Conservation (phyloP, 2,113 vertebrate species). For the Entelurus aequoreus region DNA sequence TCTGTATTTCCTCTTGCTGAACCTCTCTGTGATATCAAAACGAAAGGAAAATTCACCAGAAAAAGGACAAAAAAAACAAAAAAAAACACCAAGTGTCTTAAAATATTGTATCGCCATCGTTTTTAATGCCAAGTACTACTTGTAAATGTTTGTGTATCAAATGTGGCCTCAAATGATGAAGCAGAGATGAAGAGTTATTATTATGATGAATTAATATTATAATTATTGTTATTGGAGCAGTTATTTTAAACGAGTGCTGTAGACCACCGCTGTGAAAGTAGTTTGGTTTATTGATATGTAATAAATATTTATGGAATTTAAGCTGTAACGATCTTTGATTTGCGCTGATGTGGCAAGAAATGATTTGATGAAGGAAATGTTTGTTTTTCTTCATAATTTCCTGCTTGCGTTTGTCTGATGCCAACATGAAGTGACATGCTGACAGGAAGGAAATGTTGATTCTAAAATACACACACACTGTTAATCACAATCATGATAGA, state of each 20-base stretch:
- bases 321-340: constrained; percentile 9
- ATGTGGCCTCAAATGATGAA: constrained; percentile 78
- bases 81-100: constrained; percentile 86
- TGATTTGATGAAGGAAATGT: background rate
- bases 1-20: constrained; percentile 79
- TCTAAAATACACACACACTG: too few species aligned
- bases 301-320: constrained; percentile 87
- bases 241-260: constrained; percentile 80
- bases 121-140: constrained; percentile 86
- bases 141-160: constrained; percentile 84
- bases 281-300: constrained; percentile 80
- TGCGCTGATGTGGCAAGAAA: background rate
- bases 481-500: too few species aligned
- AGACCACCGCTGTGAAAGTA: constrained; percentile 82
- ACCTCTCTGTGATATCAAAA: constrained; percentile 79
- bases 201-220: constrained; percentile 49
- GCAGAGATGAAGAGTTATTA: constrained; percentile 49
- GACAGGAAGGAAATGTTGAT: too few species aligned
- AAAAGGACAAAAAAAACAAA: constrained; percentile 50
- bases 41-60: constrained; percentile 50
- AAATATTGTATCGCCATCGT: constrained; percentile 84
- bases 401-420: too few species aligned
- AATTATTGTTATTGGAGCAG: constrained; percentile 65
- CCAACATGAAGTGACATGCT: too few species aligned
- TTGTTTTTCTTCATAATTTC: background rate